These are phyloP conservation scores for Tragelaphus imberbis DNA, from an alignment of 2,113 vertebrate genomes.

Conservation along the genomic window DNA sequence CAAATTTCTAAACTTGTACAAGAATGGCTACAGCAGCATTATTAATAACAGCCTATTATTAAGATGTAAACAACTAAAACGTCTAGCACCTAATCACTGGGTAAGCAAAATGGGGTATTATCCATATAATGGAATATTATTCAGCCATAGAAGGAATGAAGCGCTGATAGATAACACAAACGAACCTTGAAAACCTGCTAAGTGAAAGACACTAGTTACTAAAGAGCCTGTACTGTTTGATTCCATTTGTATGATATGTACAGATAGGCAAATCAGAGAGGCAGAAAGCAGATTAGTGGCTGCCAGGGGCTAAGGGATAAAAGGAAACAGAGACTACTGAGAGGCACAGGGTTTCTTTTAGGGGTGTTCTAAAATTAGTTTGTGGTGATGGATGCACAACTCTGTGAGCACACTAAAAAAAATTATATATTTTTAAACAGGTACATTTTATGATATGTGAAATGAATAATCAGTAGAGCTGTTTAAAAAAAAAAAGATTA, in stretches of 20 bases:
- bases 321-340: not conserved
- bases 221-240: not conserved
- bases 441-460: conserved; percentile 5
- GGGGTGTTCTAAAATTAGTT: not conserved
- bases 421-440: not conserved
- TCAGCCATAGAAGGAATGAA: conserved; percentile 4
- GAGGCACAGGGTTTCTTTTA: not conserved
- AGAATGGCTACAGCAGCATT: not conserved
- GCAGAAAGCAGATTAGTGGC: not conserved
- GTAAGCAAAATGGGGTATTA: not conserved
- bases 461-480: not conserved
- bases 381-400: not conserved
- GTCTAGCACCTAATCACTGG: not conserved
- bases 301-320: not conserved
- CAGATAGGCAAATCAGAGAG: not conserved
- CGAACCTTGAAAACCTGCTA: not conserved
- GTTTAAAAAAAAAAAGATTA: not conserved
- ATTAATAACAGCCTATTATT: not conserved
- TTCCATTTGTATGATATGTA: not conserved
- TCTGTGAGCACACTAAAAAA: conserved; percentile 4
- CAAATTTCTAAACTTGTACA: not conserved
- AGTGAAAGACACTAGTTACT: not conserved
- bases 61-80: not conserved
- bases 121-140: not conserved
- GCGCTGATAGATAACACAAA: not conserved